Evolutionary conservation across 2,797 vertebrate genomes (phyloP).

Genomic region (Anniella stebbinsi): DNA sequence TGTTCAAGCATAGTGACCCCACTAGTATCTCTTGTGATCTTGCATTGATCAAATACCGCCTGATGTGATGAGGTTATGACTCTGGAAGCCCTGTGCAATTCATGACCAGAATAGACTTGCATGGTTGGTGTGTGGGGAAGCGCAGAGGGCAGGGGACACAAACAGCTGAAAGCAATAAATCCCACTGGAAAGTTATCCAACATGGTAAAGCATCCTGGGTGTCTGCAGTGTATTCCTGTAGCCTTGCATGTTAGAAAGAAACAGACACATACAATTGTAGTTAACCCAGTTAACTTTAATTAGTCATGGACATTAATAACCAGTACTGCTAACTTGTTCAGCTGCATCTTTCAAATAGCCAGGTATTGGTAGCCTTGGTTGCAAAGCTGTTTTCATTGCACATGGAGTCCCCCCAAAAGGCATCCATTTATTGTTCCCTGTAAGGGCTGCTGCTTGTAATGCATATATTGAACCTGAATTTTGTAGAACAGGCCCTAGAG

Average conservation of each 20-base stretch:
- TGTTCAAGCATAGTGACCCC: neutral
- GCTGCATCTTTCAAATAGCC: neutral
- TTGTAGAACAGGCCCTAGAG: neutral
- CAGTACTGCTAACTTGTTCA: neutral
- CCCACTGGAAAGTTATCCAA: constrained; percentile 1
- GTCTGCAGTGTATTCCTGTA: neutral
- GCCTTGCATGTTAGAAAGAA: neutral
- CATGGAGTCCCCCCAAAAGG: neutral
- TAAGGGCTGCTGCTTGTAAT: neutral
- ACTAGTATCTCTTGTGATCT: neutral
- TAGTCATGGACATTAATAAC: neutral
- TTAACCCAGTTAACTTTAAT: neutral
- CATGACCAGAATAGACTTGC: constrained; percentile 23
- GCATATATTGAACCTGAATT: neutral
- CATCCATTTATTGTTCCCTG: neutral
- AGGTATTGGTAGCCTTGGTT: neutral
- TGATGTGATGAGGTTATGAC: neutral
- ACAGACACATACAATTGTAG: neutral
- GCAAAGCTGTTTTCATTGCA: neutral
- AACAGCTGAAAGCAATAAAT: constrained; percentile 46
- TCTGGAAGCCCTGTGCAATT: neutral
- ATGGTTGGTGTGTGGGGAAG: neutral
- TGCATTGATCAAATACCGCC: constrained; percentile 21
- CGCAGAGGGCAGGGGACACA: neutral
- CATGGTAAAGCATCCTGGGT: neutral